Conservation (phyloP, 2,888 invertebrate genomes). For the Himalopsyche kuldschensis region DNA sequence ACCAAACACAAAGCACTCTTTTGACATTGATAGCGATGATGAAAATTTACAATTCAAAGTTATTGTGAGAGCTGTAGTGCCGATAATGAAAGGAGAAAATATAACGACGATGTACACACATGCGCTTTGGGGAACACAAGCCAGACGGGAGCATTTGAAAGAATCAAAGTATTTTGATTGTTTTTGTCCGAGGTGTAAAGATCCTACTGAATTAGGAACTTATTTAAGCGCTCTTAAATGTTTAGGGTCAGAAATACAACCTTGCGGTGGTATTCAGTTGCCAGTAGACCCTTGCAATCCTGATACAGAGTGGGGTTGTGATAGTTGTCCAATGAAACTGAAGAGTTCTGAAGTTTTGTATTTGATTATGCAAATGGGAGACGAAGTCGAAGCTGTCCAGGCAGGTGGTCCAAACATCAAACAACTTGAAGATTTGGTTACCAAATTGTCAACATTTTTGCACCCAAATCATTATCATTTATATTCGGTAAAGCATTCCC, state of each 20-base stretch:
- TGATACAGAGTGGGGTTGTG: slow-evolving; percentile 76
- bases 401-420: slow-evolving; percentile 63
- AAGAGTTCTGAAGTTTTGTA: slow-evolving; percentile 67
- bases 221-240: slow-evolving; percentile 73
- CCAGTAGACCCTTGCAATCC: slow-evolving; percentile 71
- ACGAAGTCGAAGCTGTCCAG: slow-evolving; percentile 72
- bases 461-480: slow-evolving; percentile 85
- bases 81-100: slow-evolving; percentile 71
- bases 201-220: slow-evolving; percentile 80
- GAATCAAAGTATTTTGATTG: slow-evolving; percentile 81
- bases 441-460: slow-evolving; percentile 71
- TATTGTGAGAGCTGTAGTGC: slow-evolving; percentile 66
- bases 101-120: slow-evolving; percentile 86
- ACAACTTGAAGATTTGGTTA: slow-evolving; percentile 65
- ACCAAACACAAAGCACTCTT: slow-evolving; percentile 77
- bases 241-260: slow-evolving; percentile 59
- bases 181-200: slow-evolving; percentile 71
- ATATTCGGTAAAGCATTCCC: slow-evolving; percentile 78
- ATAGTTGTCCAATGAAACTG: slow-evolving; percentile 67
- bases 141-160: slow-evolving; percentile 74
- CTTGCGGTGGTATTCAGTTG: slow-evolving; percentile 70
- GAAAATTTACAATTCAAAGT: slow-evolving; percentile 64
- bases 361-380: slow-evolving; percentile 71
- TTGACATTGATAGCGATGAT: slow-evolving; percentile 58
- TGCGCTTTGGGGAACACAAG: slow-evolving; percentile 83